A percentile compares a stretch with the other conserved stretches of the same genome.
phyloP scores from a whole-genome alignment of 2,113 vertebrate genomes.

The Oreocharis arfaki region DNA sequence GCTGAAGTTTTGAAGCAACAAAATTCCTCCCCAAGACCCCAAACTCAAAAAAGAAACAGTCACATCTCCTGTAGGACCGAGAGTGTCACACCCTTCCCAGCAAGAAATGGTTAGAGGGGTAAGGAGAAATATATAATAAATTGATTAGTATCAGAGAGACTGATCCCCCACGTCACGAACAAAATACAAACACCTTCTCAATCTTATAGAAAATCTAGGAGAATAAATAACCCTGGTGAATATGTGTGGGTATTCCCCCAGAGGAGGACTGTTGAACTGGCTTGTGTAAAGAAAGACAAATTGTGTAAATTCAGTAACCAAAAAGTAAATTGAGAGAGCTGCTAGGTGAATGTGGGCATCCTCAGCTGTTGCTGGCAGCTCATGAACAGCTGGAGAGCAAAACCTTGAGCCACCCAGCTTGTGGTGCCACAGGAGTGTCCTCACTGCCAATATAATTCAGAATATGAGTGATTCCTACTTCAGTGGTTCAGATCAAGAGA shows the following conservation, averaged over 20 bases:
- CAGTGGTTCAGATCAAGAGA: not conserved
- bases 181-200: not conserved
- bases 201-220: not conserved
- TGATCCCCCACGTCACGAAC: not conserved
- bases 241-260: accelerated
- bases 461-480: not conserved
- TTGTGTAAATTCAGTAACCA: not conserved
- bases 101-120: not conserved
- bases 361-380: not conserved
- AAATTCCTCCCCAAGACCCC: not conserved
- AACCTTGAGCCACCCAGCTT: not conserved
- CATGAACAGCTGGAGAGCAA: not conserved
- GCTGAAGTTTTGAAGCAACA: not conserved
- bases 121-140: not conserved
- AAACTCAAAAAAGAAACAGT: not conserved
- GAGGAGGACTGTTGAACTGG: not conserved
- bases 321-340: not conserved
- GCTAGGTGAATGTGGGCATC: not conserved
- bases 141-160: not conserved
- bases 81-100: not conserved
- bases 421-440: not conserved
- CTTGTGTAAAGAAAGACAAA: not conserved
- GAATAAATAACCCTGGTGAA: not conserved
- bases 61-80: not conserved
- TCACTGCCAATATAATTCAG: not conserved